These are phyloP conservation scores for Dasypus novemcinctus DNA, from an alignment of 2,113 vertebrate species.

Conservation along the genomic window DNA sequence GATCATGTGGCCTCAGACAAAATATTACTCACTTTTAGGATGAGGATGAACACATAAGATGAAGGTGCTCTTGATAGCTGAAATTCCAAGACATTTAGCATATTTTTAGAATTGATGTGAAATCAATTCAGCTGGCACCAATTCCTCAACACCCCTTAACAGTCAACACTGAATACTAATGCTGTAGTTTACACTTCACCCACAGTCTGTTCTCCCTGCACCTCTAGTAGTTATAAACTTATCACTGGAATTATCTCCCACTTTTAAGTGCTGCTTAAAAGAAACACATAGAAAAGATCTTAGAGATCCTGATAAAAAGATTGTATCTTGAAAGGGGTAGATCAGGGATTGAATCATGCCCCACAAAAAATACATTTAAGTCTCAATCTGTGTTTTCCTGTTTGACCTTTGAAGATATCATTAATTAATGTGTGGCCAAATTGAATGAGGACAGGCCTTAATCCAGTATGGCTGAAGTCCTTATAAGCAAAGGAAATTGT, in stretches of 20 bases:
- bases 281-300: not conserved
- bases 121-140: not conserved
- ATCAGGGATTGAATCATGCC: no score
- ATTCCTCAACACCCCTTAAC: not conserved
- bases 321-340: not conserved
- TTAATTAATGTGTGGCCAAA: no score
- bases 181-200: not conserved
- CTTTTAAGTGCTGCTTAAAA: not conserved
- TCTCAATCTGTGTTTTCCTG: no score
- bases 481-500: no score
- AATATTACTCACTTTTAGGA: not conserved
- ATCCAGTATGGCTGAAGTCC: no score
- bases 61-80: not conserved
- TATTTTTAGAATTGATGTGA: not conserved
- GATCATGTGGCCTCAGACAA: not conserved
- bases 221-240: not conserved
- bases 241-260: not conserved
- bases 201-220: not conserved
- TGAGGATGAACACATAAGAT: not conserved
- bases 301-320: not conserved
- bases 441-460: no score
- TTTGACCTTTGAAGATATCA: no score
- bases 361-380: no score
- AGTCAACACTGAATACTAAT: not conserved
- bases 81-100: not conserved